These are phyloP conservation scores for Diadophis punctatus DNA, from an alignment of 2,113 vertebrate species.

Conservation along the genomic window DNA sequence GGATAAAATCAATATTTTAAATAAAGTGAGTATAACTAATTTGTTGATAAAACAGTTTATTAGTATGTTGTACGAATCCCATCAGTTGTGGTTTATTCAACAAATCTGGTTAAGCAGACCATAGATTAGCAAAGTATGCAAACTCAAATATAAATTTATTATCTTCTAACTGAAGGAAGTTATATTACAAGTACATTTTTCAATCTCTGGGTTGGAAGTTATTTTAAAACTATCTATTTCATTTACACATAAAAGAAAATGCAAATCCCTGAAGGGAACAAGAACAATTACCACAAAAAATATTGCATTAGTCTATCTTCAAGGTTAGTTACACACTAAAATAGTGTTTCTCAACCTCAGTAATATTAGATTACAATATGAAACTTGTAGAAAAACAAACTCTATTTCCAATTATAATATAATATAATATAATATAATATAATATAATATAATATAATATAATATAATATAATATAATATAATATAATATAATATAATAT, in stretches of 20 bases:
- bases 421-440: too few relatives aligned
- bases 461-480: too few relatives aligned
- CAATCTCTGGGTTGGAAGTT: background rate
- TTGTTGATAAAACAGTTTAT: background rate
- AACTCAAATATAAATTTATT: background rate
- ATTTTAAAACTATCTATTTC: background rate
- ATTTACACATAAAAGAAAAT: constrained; percentile 10
- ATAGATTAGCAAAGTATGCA: background rate
- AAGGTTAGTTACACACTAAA: constrained; percentile 38
- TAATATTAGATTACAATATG: background rate
- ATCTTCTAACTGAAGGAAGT: background rate
- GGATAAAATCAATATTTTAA: background rate
- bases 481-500: too few relatives aligned
- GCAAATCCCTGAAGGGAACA: constrained; percentile 5
- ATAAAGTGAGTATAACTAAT: background rate
- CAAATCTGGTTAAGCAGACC: background rate
- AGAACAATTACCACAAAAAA: constrained; percentile 27
- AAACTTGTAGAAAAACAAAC: constrained; percentile 26
- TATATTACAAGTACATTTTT: background rate
- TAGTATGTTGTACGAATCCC: background rate
- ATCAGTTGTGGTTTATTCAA: background rate
- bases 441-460: too few relatives aligned
- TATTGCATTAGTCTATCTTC: constrained; percentile 46
- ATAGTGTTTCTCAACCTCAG: background rate
- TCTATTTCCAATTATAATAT: constrained; percentile 16